Percentiles rank a stretch among this genome's conserved stretches.
These are phyloP conservation scores for Bettongia penicillata DNA, from an alignment of 2,113 vertebrate genomes.

Conservation along the genomic window DNA sequence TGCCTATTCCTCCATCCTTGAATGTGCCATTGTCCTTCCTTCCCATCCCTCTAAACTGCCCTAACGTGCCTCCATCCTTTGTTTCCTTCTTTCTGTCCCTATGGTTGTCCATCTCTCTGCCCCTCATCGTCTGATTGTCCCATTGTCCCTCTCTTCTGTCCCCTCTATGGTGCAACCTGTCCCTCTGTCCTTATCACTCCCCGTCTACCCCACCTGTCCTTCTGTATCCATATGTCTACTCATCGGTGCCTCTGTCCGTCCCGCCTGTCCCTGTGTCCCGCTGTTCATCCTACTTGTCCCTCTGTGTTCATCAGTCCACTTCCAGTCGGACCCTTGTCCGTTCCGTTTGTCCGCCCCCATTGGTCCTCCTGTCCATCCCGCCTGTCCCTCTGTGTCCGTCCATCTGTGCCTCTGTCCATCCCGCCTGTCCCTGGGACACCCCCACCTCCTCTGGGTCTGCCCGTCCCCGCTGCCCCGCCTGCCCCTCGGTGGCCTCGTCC, in stretches of 20 bases:
- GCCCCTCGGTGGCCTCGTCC: neutral
- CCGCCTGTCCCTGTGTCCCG: too few species aligned
- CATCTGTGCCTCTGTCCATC: neutral
- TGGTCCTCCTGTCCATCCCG: neutral
- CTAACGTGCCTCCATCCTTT: neutral
- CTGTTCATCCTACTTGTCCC: neutral
- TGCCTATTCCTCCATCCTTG: neutral
- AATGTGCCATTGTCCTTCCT: neutral
- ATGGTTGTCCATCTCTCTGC: neutral
- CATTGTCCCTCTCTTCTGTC: neutral
- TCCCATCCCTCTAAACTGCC: neutral
- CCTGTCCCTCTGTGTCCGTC: neutral
- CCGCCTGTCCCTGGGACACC: neutral
- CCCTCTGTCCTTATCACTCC: neutral
- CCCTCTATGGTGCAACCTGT: neutral
- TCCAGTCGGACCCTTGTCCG: too few species aligned
- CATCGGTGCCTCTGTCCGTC: neutral
- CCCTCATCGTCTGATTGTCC: neutral
- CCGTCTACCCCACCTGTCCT: neutral
- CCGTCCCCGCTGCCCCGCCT: neutral
- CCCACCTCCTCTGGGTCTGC: neutral
- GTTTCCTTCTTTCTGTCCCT: slow-evolving; percentile 29
- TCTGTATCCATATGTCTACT: slow-evolving; percentile 13
- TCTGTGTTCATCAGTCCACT: neutral
- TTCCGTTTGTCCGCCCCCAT: neutral